Conservation (phyloP, 1,140 invertebrate genomes). For the Lethocerus indicus region DNA sequence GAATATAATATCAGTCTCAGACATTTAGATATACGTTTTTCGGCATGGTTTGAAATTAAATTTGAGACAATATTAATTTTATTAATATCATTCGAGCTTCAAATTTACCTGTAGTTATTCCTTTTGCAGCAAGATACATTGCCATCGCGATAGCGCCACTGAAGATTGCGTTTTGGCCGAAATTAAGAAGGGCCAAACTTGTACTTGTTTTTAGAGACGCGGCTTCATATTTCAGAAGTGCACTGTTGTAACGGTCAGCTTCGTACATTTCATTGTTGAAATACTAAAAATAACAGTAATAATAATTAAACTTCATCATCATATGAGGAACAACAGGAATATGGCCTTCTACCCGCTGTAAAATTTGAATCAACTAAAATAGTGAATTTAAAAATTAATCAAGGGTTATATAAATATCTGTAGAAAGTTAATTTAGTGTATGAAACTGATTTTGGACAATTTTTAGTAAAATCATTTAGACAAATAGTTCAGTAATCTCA, state of each 20-base stretch:
- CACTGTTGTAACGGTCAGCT: slow-evolving; percentile 73
- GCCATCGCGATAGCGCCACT: slow-evolving; percentile 79
- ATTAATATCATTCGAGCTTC: background rate
- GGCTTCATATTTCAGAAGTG: slow-evolving; percentile 70
- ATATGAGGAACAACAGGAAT: too few relatives aligned
- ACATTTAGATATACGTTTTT: too few relatives aligned
- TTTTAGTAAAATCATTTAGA: too few relatives aligned
- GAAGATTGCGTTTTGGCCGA: slow-evolving; percentile 98
- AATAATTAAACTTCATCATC: background rate
- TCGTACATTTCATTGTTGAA: slow-evolving; percentile 98
- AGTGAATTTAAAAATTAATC: too few relatives aligned
- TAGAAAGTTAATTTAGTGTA: too few relatives aligned
- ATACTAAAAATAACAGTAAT: slow-evolving; percentile 46
- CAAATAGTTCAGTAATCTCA: too few relatives aligned
- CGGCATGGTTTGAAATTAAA: background rate
- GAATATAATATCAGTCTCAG: too few relatives aligned
- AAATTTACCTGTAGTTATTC: slow-evolving; percentile 66
- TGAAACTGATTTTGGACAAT: too few relatives aligned
- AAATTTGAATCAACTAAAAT: too few relatives aligned
- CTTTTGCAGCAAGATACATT: slow-evolving; percentile 82
- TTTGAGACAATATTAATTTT: background rate
- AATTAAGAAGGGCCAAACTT: slow-evolving; percentile 87
- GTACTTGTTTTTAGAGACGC: slow-evolving; percentile 91
- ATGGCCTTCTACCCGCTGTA: too few relatives aligned
- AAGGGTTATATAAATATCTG: too few relatives aligned